Evolutionary conservation across 2,797 vertebrate genomes (phyloP), one percentile per base, ranked within the genome.

Genomic region (Rhinatrema bivittatum): DNA sequence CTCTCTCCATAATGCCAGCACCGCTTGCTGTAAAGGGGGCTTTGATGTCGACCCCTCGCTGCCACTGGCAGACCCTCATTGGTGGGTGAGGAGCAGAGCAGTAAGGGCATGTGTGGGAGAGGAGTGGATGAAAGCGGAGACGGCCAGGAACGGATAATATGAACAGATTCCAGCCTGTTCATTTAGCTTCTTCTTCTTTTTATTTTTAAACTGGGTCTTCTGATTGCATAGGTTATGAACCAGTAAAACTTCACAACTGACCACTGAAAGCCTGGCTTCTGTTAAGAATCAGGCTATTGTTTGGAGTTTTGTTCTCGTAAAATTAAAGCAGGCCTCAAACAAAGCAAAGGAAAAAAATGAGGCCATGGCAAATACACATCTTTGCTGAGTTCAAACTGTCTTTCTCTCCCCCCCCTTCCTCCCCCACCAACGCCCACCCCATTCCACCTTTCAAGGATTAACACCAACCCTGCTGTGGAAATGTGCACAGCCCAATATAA

Each of bases 21-120:
- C 87, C 74, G 77, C 88, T 84, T 81, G 84, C 86, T 79, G 75
- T 80, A 81, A 84, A 79, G 76, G 73, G n/a, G 56, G 78, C 93
- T 97, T 96, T 97, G 92, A 97, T 95, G 91, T 92, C 81, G 86
- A 88, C 90, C 88, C 82, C 80, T 88, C 72, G 61, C 77, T 87
- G 83, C 73, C 84, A 82, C 82, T 74, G 70, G 73, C 76, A 82
- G 81, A 83, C 86, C 87, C 82, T 85, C 82, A 82, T 87, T 88
- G 87, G 87, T 79, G 79, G 88, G 82, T 77, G 82, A 87, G 80
- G 74, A 81, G 84, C 68, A 52, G 84, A 83, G 83, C 82, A 78
- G 77, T 58, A 71, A 86, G 87, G 89, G 81, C 83, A 53, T 78
- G 88, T 84, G 88, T 89, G 90, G 90, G 91, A 91, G 88, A 89